phyloP scores from a whole-genome alignment of 92 coral and sea anemone genomes.

The Porites rus region DNA sequence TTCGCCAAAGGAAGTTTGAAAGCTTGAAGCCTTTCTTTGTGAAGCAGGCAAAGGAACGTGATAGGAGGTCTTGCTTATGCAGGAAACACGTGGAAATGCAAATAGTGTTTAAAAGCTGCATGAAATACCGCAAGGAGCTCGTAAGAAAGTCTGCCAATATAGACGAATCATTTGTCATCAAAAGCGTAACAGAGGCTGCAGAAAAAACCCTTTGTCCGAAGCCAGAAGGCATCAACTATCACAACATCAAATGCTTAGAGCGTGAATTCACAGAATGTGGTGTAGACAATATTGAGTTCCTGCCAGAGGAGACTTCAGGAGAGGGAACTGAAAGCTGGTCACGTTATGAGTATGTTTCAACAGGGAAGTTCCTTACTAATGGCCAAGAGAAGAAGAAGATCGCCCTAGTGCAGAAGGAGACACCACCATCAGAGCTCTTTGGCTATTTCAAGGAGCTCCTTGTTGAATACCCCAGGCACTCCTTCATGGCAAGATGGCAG shows the following conservation, averaged over 20 bases:
- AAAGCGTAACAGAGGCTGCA: constrained; percentile 15
- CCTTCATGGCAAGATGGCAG: constrained; percentile 54
- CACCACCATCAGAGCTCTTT: constrained; percentile 26
- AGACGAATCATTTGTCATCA: not conserved
- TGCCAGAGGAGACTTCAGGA: constrained; percentile 11
- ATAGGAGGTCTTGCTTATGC: constrained; percentile 62
- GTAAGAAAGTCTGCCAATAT: constrained; percentile 5
- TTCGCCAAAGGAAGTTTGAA: constrained; percentile 69
- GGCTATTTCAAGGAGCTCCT: constrained; percentile 19
- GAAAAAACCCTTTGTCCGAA: constrained; percentile 21
- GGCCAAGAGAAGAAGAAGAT: constrained; percentile 49
- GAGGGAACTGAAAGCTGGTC: constrained; percentile 10
- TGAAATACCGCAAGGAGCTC: constrained; percentile 53
- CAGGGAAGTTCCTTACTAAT: constrained; percentile 34
- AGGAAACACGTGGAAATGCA: constrained; percentile 68
- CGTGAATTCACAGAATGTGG: constrained; percentile 31
- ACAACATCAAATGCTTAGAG: constrained; percentile 19
- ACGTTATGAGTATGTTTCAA: constrained; percentile 31
- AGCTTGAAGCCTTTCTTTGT: constrained; percentile 64
- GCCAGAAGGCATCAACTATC: constrained; percentile 29
- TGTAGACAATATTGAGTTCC: not conserved
- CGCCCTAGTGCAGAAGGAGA: constrained; percentile 23
- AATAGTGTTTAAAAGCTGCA: constrained; percentile 51
- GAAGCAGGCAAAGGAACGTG: constrained; percentile 58
- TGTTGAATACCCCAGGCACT: constrained; percentile 29